A percentile compares a stretch with the other conserved stretches of the same genome.
phyloP scores from a whole-genome alignment of 92 coral and sea anemone genomes.

The Phymanthus crucifer region DNA sequence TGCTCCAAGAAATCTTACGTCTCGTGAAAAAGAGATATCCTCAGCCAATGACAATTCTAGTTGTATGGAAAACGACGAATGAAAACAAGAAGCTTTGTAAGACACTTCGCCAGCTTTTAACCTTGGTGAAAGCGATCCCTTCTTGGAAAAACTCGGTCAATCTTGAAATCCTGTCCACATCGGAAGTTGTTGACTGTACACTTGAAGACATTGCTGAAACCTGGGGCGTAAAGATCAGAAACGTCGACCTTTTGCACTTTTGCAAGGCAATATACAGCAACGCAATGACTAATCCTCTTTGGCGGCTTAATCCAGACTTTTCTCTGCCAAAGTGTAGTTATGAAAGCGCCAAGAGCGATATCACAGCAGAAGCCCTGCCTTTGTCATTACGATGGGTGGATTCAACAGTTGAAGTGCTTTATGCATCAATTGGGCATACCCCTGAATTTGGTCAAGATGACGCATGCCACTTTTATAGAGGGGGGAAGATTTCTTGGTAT shows the following conservation, averaged over 20 bases:
- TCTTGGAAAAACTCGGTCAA: slow-evolving; percentile 34
- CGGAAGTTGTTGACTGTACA: slow-evolving; percentile 13
- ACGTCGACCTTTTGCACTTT: slow-evolving; percentile 39
- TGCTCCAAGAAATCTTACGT: slow-evolving; percentile 45
- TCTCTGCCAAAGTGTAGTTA: slow-evolving; percentile 43
- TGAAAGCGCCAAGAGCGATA: neutral
- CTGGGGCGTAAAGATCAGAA: slow-evolving; percentile 31
- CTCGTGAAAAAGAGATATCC: slow-evolving; percentile 42
- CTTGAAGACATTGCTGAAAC: slow-evolving; percentile 62
- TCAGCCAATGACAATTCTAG: slow-evolving; percentile 49
- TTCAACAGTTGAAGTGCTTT: slow-evolving; percentile 53
- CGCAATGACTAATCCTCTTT: slow-evolving; percentile 34
- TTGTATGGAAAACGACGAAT: slow-evolving; percentile 44
- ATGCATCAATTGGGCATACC: slow-evolving; percentile 41
- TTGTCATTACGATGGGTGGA: slow-evolving; percentile 52
- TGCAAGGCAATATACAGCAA: slow-evolving; percentile 49
- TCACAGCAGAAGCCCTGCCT: slow-evolving; percentile 26
- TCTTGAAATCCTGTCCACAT: slow-evolving; percentile 42
- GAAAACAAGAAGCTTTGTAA: slow-evolving; percentile 35
- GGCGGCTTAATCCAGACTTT: slow-evolving; percentile 50
- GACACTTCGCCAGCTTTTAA: slow-evolving; percentile 33
- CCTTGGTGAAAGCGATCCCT: slow-evolving; percentile 32
- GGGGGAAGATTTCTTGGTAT: slow-evolving; percentile 74
- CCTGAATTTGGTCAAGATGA: slow-evolving; percentile 58
- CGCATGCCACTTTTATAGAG: slow-evolving; percentile 65